These are phyloP conservation scores for Pygoscelis antarcticus DNA, from an alignment of 2,113 vertebrate species.

Conservation along the genomic window DNA sequence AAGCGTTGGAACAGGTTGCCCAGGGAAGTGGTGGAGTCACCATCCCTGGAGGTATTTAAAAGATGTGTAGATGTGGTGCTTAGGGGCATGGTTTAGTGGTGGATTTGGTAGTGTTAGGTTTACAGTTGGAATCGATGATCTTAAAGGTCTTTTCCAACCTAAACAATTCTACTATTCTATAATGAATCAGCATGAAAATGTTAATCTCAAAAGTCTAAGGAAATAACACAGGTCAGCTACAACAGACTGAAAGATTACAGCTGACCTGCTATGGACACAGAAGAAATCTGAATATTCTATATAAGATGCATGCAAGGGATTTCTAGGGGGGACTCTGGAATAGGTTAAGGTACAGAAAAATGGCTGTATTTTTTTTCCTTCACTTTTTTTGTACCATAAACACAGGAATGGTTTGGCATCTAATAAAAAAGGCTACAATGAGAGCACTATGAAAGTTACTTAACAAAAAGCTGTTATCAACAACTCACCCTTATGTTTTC, in stretches of 20 bases:
- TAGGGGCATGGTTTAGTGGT: too few species aligned
- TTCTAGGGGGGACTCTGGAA: not conserved
- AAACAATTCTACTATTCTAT: too few species aligned
- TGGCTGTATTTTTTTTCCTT: not conserved
- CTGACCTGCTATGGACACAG: not conserved
- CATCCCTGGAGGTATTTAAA: too few species aligned
- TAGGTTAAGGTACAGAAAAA: not conserved
- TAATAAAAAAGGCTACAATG: not conserved
- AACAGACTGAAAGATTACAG: not conserved
- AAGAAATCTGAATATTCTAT: not conserved
- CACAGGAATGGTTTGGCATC: not conserved
- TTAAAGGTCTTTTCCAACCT: too few species aligned
- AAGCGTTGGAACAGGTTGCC: too few species aligned
- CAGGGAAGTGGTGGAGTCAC: too few species aligned
- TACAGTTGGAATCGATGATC: too few species aligned
- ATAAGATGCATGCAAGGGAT: not conserved
- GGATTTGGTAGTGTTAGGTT: too few species aligned
- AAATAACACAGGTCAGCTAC: not conserved
- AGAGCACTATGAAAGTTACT: not conserved
- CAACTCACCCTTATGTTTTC: slow-evolving; percentile 60
- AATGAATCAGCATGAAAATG: not conserved
- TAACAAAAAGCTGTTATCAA: not conserved
- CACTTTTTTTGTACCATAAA: not conserved
- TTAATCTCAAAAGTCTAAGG: not conserved
- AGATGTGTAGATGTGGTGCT: too few species aligned